Evolutionary conservation across 2,113 vertebrate species (phyloP).

Genomic region (Chitala chitala): DNA sequence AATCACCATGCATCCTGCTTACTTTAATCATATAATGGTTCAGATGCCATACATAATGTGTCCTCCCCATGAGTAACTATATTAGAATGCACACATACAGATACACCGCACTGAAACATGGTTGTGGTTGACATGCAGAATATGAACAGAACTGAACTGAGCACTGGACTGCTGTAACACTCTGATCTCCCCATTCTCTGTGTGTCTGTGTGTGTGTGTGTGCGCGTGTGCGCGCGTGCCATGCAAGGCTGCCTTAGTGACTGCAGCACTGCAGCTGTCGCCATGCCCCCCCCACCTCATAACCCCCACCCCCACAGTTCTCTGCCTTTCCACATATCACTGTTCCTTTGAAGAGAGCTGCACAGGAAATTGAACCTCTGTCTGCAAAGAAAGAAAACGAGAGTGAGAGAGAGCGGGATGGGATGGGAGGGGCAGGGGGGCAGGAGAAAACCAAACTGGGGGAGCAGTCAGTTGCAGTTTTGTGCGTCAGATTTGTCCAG

Average conservation of each 20-base stretch:
- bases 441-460: neutral
- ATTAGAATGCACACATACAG: too few relatives aligned
- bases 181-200: slow-evolving; percentile 56
- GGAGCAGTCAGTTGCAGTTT: neutral
- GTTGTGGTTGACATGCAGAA: neutral
- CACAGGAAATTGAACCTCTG: slow-evolving; percentile 70
- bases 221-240: too few relatives aligned
- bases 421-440: neutral
- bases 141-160: too few relatives aligned
- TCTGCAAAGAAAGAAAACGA: slow-evolving; percentile 39
- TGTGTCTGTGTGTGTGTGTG: too few relatives aligned
- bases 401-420: neutral
- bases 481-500: too few relatives aligned
- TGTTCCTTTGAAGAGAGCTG: slow-evolving; percentile 55
- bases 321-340: too few relatives aligned
- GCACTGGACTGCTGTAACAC: slow-evolving; percentile 49
- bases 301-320: too few relatives aligned
- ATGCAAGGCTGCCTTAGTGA: slow-evolving; percentile 53
- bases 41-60: too few relatives aligned
- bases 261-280: slow-evolving; percentile 48
- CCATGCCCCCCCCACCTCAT: slow-evolving; percentile 34
- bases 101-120: too few relatives aligned
- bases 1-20: too few relatives aligned
- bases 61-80: too few relatives aligned
- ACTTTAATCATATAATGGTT: too few relatives aligned